phyloP scores from a whole-genome alignment of 1,140 invertebrate genomes.

The Drosophila sturtevanti region DNA sequence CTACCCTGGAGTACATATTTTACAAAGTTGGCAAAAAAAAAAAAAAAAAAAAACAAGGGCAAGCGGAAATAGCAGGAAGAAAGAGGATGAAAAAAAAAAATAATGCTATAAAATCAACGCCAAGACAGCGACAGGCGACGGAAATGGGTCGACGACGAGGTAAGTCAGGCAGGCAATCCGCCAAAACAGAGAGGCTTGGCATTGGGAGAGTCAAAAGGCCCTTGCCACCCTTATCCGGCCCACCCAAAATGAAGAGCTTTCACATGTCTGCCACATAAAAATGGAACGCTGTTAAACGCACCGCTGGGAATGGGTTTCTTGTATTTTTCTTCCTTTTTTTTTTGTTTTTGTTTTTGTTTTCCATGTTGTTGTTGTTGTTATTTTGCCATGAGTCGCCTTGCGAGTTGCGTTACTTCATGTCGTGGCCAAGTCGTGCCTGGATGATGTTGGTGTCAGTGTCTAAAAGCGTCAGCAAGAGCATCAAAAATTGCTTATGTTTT shows the following conservation, averaged over 20 bases:
- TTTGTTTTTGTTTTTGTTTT: not conserved
- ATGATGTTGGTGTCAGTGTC: slow-evolving; percentile 71
- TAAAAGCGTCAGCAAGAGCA: slow-evolving; percentile 50
- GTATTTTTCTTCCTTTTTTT: not conserved
- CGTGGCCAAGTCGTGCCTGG: not conserved
- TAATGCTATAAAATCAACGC: slow-evolving; percentile 78
- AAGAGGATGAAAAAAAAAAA: slow-evolving; percentile 30
- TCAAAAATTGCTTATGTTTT: slow-evolving; percentile 79
- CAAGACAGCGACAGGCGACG: slow-evolving; percentile 44
- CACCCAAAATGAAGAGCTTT: slow-evolving; percentile 72
- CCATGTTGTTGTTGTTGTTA: too few species aligned
- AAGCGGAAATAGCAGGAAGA: slow-evolving; percentile 23
- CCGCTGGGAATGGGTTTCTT: slow-evolving; percentile 58
- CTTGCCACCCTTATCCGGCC: slow-evolving; percentile 28
- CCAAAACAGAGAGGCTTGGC: slow-evolving; percentile 6
- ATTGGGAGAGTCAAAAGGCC: slow-evolving; percentile 14
- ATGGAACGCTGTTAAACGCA: slow-evolving; percentile 78
- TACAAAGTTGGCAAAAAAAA: slow-evolving; percentile 52
- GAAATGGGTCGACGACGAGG: slow-evolving; percentile 53
- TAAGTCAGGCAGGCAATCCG: slow-evolving; percentile 53
- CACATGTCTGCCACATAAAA: slow-evolving; percentile 78
- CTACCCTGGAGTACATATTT: slow-evolving; percentile 77
- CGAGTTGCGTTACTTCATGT: not conserved
- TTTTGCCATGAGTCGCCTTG: too few species aligned
- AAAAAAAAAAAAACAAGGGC: not conserved